These are phyloP conservation scores for Alosa alosa DNA, from an alignment of 2,113 vertebrate species.

Conservation along the genomic window DNA sequence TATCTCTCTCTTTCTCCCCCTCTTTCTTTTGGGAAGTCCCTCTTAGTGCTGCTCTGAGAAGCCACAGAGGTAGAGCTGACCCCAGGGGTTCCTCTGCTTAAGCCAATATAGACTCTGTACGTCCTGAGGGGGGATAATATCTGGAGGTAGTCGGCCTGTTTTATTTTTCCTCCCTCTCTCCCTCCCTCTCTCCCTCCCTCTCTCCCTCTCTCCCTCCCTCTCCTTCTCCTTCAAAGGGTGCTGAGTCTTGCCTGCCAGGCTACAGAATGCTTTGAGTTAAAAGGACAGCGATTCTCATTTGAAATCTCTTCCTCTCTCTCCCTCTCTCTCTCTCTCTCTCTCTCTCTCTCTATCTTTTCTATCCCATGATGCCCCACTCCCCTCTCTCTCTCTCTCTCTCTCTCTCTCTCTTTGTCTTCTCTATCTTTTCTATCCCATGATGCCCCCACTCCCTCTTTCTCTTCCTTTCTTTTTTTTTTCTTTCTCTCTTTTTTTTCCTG, in stretches of 20 bases:
- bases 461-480: constrained; percentile 54
- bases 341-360: constrained; percentile 58
- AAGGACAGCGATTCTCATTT: constrained; percentile 74
- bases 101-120: constrained; percentile 71
- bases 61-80: constrained; percentile 62
- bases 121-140: constrained; percentile 73
- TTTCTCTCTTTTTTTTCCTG: constrained; percentile 67
- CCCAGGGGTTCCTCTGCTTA: constrained; percentile 64
- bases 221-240: constrained; percentile 68
- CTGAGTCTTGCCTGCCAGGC: constrained; percentile 71
- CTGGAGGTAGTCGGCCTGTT: constrained; percentile 68
- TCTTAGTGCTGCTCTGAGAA: constrained; percentile 60
- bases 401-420: constrained; percentile 33
- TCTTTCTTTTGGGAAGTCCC: constrained; percentile 52
- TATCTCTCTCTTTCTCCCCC: constrained; percentile 5
- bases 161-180: constrained; percentile 55
- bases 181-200: too few species aligned
- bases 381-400: constrained; percentile 57
- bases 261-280: constrained; percentile 76
- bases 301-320: constrained; percentile 65
- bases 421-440: constrained; percentile 60
- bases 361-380: constrained; percentile 53
- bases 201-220: too few species aligned
- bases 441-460: constrained; percentile 48
- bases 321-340: constrained; percentile 46